A percentile compares a stretch with the other conserved stretches of the same genome.
These are phyloP conservation scores for Ornithoptera alexandrae DNA, from an alignment of 2,888 invertebrate genomes.

Conservation along the genomic window DNA sequence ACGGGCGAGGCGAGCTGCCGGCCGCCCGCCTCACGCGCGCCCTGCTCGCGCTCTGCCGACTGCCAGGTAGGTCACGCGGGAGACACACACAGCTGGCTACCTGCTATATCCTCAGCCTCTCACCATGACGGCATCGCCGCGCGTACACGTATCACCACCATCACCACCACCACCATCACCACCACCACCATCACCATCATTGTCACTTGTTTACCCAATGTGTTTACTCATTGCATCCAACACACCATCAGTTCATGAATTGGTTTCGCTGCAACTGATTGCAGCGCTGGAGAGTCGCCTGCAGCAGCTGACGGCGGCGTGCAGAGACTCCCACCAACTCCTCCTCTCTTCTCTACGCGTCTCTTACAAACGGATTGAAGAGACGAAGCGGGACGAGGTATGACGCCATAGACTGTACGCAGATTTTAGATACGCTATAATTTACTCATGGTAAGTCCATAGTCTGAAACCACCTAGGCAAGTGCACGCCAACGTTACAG, in stretches of 20 bases:
- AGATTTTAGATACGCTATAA: neutral
- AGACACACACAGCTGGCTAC: too few relatives aligned
- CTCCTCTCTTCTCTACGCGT: constrained; percentile 39
- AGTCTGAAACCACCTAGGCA: too few relatives aligned
- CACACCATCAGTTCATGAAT: too few relatives aligned
- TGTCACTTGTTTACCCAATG: too few relatives aligned
- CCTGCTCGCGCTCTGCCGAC: constrained; percentile 44
- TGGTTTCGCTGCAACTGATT: neutral
- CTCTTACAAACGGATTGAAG: constrained; percentile 46
- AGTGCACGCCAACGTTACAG: too few relatives aligned
- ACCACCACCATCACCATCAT: too few relatives aligned
- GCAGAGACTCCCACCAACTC: constrained; percentile 39
- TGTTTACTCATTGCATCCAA: too few relatives aligned
- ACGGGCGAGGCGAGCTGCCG: constrained; percentile 45
- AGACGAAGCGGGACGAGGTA: constrained; percentile 29
- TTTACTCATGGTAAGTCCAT: neutral
- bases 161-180: too few relatives aligned
- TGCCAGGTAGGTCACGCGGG: constrained; percentile 34
- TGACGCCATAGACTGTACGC: too few relatives aligned
- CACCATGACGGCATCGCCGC: too few relatives aligned
- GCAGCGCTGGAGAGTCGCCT: constrained; percentile 52
- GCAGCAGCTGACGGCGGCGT: constrained; percentile 37
- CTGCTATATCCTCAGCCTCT: too few relatives aligned
- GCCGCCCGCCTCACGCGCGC: constrained; percentile 53
- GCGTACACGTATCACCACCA: too few relatives aligned